Evolutionary conservation across 2,113 vertebrate genomes (phyloP).

Genomic region (Sula dactylatra): DNA sequence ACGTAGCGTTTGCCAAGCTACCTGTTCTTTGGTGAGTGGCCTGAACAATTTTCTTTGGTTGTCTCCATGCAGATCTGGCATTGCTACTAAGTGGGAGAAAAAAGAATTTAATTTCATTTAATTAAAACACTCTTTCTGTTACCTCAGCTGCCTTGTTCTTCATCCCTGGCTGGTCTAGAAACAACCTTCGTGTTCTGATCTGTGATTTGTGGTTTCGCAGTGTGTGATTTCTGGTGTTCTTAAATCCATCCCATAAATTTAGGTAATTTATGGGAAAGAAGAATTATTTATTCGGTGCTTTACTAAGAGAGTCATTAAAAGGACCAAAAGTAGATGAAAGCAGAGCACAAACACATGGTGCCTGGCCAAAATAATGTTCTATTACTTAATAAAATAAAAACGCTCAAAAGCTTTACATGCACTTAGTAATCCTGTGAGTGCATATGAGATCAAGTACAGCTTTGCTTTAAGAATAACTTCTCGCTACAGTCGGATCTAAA

Average conservation of each 20-base stretch:
- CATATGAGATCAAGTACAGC: constrained; percentile 8
- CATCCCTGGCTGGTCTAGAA: constrained; percentile 5
- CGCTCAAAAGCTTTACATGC: not conserved
- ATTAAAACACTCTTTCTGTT: constrained; percentile 38
- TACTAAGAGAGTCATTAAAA: constrained; percentile 8
- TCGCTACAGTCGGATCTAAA: constrained; percentile 4
- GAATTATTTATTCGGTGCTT: constrained; percentile 37
- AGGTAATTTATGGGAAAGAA: constrained; percentile 42
- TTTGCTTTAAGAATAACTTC: constrained; percentile 31
- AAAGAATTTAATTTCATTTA: constrained; percentile 6
- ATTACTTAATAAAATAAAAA: constrained; percentile 8
- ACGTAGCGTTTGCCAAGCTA: not conserved
- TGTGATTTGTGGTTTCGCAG: constrained; percentile 52
- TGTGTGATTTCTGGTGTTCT: constrained; percentile 47
- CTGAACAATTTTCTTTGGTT: not conserved
- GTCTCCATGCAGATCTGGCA: not conserved
- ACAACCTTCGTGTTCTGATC: constrained; percentile 7
- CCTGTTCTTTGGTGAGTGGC: not conserved
- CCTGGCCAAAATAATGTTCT: not conserved
- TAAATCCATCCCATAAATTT: constrained; percentile 40
- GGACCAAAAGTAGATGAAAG: constrained; percentile 10
- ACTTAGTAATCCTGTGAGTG: constrained; percentile 19
- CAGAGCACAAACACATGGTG: not conserved
- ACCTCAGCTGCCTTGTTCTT: constrained; percentile 34
- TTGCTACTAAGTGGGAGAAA: not conserved